phyloP scores from a whole-genome alignment of 2,797 vertebrate species.

The Decapterus maruadsi region DNA sequence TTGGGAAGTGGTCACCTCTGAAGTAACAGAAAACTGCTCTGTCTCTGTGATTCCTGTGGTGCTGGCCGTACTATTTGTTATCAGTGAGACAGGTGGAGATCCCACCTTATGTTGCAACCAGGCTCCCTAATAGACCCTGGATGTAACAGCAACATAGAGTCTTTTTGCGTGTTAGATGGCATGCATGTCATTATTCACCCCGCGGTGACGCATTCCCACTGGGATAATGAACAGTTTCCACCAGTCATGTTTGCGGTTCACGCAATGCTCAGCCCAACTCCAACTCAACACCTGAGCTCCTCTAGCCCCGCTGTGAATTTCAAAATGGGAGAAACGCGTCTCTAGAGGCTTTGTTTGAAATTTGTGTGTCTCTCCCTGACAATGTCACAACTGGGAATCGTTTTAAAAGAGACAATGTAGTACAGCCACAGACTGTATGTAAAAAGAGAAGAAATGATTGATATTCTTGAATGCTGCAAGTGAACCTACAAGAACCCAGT shows the following conservation, averaged over 20 bases:
- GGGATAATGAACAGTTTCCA: slow-evolving; percentile 3
- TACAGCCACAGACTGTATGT: neutral
- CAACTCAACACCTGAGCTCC: neutral
- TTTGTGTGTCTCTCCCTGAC: neutral
- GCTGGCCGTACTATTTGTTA: too few species aligned
- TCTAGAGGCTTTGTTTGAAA: neutral
- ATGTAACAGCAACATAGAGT: neutral
- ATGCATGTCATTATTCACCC: neutral
- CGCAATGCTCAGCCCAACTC: neutral
- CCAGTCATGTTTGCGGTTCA: neutral
- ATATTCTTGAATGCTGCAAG: neutral
- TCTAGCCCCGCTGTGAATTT: neutral
- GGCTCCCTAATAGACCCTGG: too few species aligned
- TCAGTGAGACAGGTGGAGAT: too few species aligned
- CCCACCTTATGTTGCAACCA: too few species aligned
- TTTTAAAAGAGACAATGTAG: slow-evolving; percentile 7
- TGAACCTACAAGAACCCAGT: neutral
- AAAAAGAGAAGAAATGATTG: neutral
- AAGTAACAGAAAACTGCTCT: too few species aligned
- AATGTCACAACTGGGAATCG: neutral
- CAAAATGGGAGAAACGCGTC: neutral
- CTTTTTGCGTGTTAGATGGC: neutral
- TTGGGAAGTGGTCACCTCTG: too few species aligned
- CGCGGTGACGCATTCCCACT: neutral
- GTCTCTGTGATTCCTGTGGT: too few species aligned